Base-by-base conservation (phyloP, 2,797 vertebrate species). In the Pogonophryne albipinna region DNA sequence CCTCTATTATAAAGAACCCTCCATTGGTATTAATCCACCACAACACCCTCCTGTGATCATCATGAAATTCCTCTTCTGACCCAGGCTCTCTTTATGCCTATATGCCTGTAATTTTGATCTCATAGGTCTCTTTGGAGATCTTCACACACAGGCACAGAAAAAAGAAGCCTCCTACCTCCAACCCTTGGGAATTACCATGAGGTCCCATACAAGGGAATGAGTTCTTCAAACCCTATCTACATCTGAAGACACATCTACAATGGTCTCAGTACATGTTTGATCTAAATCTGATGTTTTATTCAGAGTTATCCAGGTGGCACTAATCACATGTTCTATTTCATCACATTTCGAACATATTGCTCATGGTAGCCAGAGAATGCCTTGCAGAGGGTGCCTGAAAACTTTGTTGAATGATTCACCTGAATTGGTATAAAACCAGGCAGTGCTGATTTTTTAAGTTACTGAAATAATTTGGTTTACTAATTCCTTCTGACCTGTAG, bases 231-330 rank as follows among this genome's bases (percentile, higher is more conserved):
- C 45, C 63, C 46, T 20, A 47, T 10, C 11, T 49, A 78, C 53
- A 76, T 80, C 51, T 69, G 56, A 76, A 77, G 76, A 64, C 46
- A 59, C 41, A 62, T 58, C 63, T 42, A 83, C 66, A 80, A 71
- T 47, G 20, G 59, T 58, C n/a, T 77, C 12, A 45, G 27, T 12
- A n/a, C 60, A 65, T 6, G 38, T 84, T 76, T 85, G 78, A 82
- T 84, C 58, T 66, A 58, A 7, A 70, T 52, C 67, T 51, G 42
- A 73, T 68, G 63, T 80, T 76, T 79, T 81, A 76, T 80, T 88
- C 68, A 71, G 14, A 63, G 23, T 56, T 71, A 77, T 73, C 59
- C 67, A 42, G 53, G 63, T 85, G 51, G 83, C 27, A 27, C 46
- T 84, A 76, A 88, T 84, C 69, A 41, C 59, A 57, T 53, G 67